Conservation (phyloP, 2,888 invertebrate genomes). For the Aleiodes testaceus region DNA sequence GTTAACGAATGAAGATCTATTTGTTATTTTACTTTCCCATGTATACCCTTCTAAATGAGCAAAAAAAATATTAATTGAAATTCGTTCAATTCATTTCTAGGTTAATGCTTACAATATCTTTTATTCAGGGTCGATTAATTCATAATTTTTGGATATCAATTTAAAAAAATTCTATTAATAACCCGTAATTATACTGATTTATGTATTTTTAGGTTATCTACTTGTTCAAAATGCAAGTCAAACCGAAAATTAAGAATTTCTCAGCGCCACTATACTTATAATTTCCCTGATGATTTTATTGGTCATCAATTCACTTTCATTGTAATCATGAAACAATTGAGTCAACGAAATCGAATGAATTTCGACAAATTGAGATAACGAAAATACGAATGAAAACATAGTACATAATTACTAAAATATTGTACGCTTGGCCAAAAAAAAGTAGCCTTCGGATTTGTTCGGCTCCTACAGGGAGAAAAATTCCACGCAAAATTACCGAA, state of each 20-base stretch:
- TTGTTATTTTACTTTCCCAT: no score
- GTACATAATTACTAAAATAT: conserved; percentile 6
- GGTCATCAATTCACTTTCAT: background rate
- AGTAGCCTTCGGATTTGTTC: no score
- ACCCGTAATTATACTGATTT: background rate
- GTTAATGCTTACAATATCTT: no score
- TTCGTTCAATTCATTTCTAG: no score
- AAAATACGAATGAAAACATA: conserved; percentile 8
- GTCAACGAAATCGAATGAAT: background rate
- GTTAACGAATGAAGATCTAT: no score
- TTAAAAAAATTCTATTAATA: background rate
- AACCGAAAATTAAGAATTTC: background rate
- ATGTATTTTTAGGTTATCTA: conserved; percentile 4
- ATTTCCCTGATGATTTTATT: background rate
- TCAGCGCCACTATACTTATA: background rate
- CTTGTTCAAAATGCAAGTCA: background rate
- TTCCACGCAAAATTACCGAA: no score
- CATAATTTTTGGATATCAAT: background rate
- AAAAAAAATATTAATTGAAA: no score
- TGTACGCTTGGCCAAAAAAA: no score
- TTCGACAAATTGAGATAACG: background rate
- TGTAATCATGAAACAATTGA: background rate
- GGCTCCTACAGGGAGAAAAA: no score
- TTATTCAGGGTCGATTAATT: no score
- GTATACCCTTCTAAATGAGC: no score